Conservation (phyloP, 2,888 invertebrate species). For the Macrostomum cliftonense region DNA sequence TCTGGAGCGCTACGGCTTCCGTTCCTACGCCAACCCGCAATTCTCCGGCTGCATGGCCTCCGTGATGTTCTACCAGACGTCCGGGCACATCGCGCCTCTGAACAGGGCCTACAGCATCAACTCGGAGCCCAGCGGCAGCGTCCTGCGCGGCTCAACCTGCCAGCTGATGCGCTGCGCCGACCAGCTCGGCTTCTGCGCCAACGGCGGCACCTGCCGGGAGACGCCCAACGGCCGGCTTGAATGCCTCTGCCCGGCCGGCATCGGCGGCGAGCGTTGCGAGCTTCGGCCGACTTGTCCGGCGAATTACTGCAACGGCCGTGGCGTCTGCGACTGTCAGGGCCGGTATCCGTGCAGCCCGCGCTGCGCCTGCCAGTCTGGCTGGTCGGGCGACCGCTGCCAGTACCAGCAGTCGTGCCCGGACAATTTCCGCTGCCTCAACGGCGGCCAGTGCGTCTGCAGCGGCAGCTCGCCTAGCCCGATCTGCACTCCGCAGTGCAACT, state of each 20-base stretch:
- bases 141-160: no score
- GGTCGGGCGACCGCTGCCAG: conserved; percentile 13
- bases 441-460: not conserved
- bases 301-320: not conserved
- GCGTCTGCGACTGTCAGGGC: not conserved
- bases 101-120: no score
- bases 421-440: not conserved
- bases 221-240: not conserved
- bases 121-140: no score
- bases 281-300: not conserved
- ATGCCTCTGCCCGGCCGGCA: not conserved
- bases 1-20: no score
- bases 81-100: no score
- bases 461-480: not conserved
- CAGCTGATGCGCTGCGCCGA: no score
- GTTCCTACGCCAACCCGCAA: no score
- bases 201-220: conserved; percentile 1
- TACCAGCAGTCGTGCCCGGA: not conserved
- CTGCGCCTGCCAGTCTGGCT: not conserved
- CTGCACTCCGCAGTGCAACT: not conserved
- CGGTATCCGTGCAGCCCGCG: not conserved
- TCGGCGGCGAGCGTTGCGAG: not conserved
- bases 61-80: no score
- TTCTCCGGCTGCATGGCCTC: no score
- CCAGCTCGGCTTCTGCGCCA: not conserved